Evolutionary conservation across 2,888 invertebrate species (phyloP), one percentile per base, ranked within the genome.

Genomic region (Epinotia brunnichana): DNA sequence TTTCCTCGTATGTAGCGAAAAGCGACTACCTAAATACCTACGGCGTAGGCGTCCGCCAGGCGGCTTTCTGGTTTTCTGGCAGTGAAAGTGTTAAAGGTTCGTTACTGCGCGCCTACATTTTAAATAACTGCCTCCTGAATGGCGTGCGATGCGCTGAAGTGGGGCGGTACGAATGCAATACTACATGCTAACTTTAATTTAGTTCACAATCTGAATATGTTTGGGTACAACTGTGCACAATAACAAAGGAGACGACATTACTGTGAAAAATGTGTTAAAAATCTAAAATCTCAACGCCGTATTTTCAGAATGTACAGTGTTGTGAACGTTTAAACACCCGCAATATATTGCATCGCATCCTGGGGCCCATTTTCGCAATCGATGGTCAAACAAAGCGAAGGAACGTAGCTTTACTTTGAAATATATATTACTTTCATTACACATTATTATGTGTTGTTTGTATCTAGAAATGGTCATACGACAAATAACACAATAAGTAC

Each of bases 331-430:
- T 53, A 21, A 64, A 35, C 19, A 64, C 15, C 64, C 13, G 11
- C 53, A 64, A 53, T 64, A 53, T 19, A 54, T 64, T 54, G 35
- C 15, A 54, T 17, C 15, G 35, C 53, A 54, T 39, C 39, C 39
- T 64, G 53, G 13, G 35, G 19, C 53, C 64, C 15, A 39, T 19
- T 54, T 64, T 54, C 19, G 17, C 64, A 54, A 64, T 54, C 44
- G 13, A 44, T 44, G 44, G 44, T 44, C 44, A 44, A 13, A 41
- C 41, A 13, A 41, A 41, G 13, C 41, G 41, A 41, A 0, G 13
- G 13, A 41, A 41, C 41, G 41, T 11, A 41, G 41, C 13, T 13
- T 13, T 13, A 15, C 44, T 3, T 44, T 44, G 44, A 2, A 13
- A 44, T 7, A 29, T 29, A 29, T 29, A 44, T 44, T 15, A 44